Base-by-base conservation (phyloP, 2,888 invertebrate species). In the Pyralis farinalis region DNA sequence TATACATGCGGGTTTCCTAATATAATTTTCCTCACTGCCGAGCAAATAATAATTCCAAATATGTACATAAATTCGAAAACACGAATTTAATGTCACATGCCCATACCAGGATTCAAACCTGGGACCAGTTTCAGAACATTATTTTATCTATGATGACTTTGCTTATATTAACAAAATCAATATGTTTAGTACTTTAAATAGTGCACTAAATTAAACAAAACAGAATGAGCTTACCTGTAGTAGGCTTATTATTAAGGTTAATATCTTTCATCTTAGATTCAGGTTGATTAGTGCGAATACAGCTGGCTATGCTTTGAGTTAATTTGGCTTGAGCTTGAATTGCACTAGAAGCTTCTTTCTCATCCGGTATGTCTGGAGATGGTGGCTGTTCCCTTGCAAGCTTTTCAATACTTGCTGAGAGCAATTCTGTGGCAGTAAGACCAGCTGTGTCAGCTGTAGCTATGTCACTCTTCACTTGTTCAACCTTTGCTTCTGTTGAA, bases 211-310 rank as follows among this genome's bases (percentile, higher is more conserved):
- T n/a, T n/a, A n/a, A n/a, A n/a, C n/a, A n/a, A n/a, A n/a, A n/a
- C n/a, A n/a, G n/a, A n/a, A n/a, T n/a, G 46, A 29, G 74, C 75
- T 52, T 58, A 87, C 87, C 87, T 75, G 79, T 63, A 47, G 72
- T 58, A 33, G 39, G 12, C 51, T 79, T 79, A 72, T 64, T 83
- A 47, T 83, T 86, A 47, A 80, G 70, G 57, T 86, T 84, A 59
- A 83, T 76, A 79, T 87, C 87, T 77, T 84, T 87, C 85, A 87
- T 87, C 57, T 77, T 85, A 58, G 63, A 53, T 43, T 84, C 83
- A 72, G 65, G 68, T 60, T 64, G 82, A 69, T 71, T 61, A 57
- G 66, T 58, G 46, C 80, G 70, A 54, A 75, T 63, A 50, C 78
- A 72, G 63, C 80, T 80, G 51, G 75, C 77, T 69, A 87, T 70